A percentile compares a stretch with the other conserved stretches of the same genome.
These are phyloP conservation scores for Magallana gigas DNA, from an alignment of 1,140 invertebrate species.

Conservation along the genomic window DNA sequence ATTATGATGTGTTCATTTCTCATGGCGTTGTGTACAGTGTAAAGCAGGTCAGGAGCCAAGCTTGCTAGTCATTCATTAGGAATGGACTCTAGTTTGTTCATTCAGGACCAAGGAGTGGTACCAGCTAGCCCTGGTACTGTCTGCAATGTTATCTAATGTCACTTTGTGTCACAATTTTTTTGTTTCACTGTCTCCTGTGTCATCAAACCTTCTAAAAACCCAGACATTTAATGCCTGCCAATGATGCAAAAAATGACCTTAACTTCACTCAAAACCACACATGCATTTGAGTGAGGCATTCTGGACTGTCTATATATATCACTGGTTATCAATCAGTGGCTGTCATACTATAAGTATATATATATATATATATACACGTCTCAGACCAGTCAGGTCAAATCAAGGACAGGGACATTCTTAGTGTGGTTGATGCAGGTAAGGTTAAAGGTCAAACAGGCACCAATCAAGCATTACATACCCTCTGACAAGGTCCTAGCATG, in stretches of 20 bases:
- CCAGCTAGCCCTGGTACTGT: too few relatives aligned
- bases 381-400: background rate
- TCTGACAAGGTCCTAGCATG: background rate
- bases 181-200: background rate
- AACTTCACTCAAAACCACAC: background rate
- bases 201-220: background rate
- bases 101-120: too few relatives aligned
- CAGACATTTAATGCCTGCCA: background rate
- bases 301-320: background rate
- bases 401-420: background rate
- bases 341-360: background rate
- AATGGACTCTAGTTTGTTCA: too few relatives aligned
- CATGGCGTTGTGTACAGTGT: too few relatives aligned
- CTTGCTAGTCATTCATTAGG: too few relatives aligned
- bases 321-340: background rate
- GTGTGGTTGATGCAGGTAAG: background rate
- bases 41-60: too few relatives aligned
- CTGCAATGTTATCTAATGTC: too few relatives aligned
- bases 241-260: background rate
- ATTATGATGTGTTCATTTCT: too few relatives aligned
- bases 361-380: background rate
- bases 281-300: background rate
- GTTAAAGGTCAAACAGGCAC: background rate
- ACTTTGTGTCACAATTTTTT: background rate
- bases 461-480: constrained; percentile 7